Evolutionary conservation across 2,888 invertebrate species (phyloP), one percentile per base, ranked within the genome.

Genomic region (Dolomedes plantarius): DNA sequence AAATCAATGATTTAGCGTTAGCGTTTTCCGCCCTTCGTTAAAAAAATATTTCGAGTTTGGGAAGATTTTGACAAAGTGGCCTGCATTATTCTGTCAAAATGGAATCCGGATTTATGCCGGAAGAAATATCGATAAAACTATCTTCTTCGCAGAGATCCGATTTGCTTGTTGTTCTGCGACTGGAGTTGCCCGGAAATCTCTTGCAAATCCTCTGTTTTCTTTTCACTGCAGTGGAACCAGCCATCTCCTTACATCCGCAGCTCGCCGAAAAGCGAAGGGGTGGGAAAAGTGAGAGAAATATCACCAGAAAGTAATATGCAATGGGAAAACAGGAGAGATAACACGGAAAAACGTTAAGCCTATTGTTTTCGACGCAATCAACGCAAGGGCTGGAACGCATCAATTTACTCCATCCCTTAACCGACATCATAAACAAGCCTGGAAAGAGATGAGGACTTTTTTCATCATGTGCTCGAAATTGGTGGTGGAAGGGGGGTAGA

Each of bases 341-440:
- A 69, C 69, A 69, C 64, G 41, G 69, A 31, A 72, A 77, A 85
- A 73, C 72, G 77, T 77, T 85, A 85, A 85, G 83, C 83, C 83
- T 85, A 85, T 85, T 85, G 83, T 85, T 85, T 85, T 77, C 65
- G 50, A 72, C 62, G 46, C 83, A 83, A 83, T 83, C 83, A 76
- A 82, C 62, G 56, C 16, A 27, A 39, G n/a, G 56, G 73, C 65
- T 19, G 73, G 56, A 39, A 56, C 36, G 76, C 77, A 77, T 85
- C 83, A 77, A 85, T 85, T 85, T 75, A 46, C 77, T 64, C 73
- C 75, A 73, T 67, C 77, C 77, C 19, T 67, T 77, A 85, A 85
- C 77, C 77, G 83, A 85, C 68, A 65, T 85, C 77, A 77, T 85
- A 85, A 85, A 85, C 81, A 82, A 77, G 72, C 64, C 36, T n/a